Evolutionary conservation across 2,113 vertebrate genomes (phyloP).

Genomic region (Grallaria varia): DNA sequence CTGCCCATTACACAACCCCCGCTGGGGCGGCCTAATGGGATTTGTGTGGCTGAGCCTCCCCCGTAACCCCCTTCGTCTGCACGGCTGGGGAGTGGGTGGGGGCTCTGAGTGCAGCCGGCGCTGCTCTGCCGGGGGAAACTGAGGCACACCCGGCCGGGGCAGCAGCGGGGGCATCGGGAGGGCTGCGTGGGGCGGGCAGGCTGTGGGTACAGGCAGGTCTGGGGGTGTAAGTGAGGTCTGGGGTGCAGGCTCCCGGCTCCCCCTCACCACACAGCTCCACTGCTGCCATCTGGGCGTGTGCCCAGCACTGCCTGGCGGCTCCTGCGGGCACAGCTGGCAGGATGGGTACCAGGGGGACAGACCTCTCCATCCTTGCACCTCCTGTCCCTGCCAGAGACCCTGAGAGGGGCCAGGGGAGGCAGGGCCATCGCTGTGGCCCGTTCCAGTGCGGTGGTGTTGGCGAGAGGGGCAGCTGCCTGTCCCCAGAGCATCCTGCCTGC

Average conservation of each 20-base stretch:
- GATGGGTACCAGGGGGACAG: not conserved
- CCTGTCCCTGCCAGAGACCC: not conserved
- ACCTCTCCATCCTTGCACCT: fast-evolving
- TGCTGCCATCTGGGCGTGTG: not conserved
- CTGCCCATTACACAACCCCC: not conserved
- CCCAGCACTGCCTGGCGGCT: not conserved
- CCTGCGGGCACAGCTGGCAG: not conserved
- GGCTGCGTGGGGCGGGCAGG: not conserved
- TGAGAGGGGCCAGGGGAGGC: not conserved
- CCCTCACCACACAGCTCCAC: not conserved
- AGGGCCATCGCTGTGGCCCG: not conserved
- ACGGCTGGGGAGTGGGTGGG: fast-evolving
- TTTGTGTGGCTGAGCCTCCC: conserved; percentile 46
- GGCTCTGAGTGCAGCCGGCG: not conserved
- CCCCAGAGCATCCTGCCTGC: not conserved
- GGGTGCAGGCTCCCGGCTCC: not conserved
- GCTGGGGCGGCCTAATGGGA: conserved; percentile 36
- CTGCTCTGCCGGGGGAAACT: not conserved
- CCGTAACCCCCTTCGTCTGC: conserved; percentile 20
- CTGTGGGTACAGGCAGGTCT: not conserved
- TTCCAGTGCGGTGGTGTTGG: not conserved
- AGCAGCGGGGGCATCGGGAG: fast-evolving
- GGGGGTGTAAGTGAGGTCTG: not conserved
- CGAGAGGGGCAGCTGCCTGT: not conserved
- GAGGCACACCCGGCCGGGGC: not conserved